Base-by-base conservation (phyloP, 2,888 invertebrate species). In the Drosophila maculinotata region DNA sequence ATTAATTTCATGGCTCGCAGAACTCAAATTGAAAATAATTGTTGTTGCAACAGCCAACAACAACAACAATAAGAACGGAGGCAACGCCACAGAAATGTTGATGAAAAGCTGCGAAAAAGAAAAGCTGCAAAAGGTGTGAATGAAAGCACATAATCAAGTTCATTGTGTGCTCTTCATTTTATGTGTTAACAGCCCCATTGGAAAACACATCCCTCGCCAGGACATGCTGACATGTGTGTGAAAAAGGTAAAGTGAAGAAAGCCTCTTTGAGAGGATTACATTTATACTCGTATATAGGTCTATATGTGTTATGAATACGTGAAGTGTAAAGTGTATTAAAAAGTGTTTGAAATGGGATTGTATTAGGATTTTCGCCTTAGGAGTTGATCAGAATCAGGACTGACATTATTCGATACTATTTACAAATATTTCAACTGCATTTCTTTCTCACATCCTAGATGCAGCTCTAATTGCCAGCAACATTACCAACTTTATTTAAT, bases 1-100 rank as follows among this genome's bases (percentile, higher is more conserved):
- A 83, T 85, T 86, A 86, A 85, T 85, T 85, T 85, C 86, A 85
- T 79, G 85, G 77, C 77, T 81, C 73, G 68, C 54, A 79, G 68
- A 67, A 69, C 81, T 69, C 76, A 83, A 83, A 86, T 85, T 74
- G 81, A 72, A 85, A 81, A 86, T 75, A 86, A 85, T 85, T 86
- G 75, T 73, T 75, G 70, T 71, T 67, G 57, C 68, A 67, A 59
- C 42, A 53, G 25, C 33, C 64, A 49, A 49, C 36, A 60, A 53
- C 36, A 54, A 23, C 25, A 57, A 47, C 23, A 35, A 35, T 4
- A n/a, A 20, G 45, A 31, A 39, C 28, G n/a, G 17, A 15, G 41
- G 14, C 33, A 35, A 28, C 52, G 54, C 59, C 65, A 54, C 51
- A 57, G 23, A 35, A 33, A 63, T 51, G 28, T 23, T 35, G 39